Base-by-base conservation (phyloP, 2,888 invertebrate species). In the Lithophane ornitopus region DNA sequence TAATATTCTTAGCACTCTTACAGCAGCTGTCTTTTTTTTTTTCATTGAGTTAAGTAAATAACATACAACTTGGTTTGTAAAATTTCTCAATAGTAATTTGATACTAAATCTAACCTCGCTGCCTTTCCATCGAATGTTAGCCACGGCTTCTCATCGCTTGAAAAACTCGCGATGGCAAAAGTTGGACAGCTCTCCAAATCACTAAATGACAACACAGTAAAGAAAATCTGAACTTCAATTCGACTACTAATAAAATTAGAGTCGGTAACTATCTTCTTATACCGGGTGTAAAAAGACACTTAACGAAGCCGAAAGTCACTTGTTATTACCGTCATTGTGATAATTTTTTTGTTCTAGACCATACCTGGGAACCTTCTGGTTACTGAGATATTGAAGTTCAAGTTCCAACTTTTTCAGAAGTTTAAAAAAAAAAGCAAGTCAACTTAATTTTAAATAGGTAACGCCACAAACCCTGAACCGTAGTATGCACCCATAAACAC, bases 131-230 rank as follows among this genome's bases (percentile, higher is more conserved):
- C 92, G 72, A 80, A 93, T 1, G 84, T 90, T 71, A 91, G 87
- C 93, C 93, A 93, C n/a, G 91, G 81, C 85, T 92, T 93, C 78
- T 89, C 89, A 87, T 68, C 78, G 86, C 80, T 73, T 87, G 75
- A 67, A 87, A n/a, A 34, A 63, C 41, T 56, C 14, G 89, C 73
- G 22, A 4, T 39, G 22, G 41, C 12, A 34, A 80, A 81, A 70
- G 62, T 66, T 65, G 58, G 67, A 69, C 70, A 77, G 62, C 75
- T 79, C 80, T 44, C 39, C 34, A 54, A 0, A n/a, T 56, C 41
- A 76, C n/a, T 59, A 56, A 16, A 39, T 49, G 41, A 41, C 19
- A 62, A 39, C n/a, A 76, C 9, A n/a, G 16, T 12, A 41, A 44
- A 26, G 0, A 46, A 6, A 76, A 59, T 59, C 49, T 68, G 34